phyloP scores from a whole-genome alignment of 2,888 invertebrate genomes.

The Aspidiotus rigidus region DNA sequence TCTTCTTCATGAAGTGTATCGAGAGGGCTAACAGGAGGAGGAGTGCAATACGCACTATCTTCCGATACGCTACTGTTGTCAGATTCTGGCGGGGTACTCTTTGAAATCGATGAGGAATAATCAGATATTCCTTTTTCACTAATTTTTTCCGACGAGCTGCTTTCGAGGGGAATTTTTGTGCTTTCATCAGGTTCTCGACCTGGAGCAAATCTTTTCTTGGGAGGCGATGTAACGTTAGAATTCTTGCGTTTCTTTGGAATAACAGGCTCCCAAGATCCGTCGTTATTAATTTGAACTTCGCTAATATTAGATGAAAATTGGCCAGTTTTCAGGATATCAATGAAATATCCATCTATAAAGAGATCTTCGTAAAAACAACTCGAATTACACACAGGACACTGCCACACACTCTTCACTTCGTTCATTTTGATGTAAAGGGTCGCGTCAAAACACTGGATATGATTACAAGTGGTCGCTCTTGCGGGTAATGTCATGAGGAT shows the following conservation, averaged over 20 bases:
- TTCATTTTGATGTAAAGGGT: constrained; percentile 94
- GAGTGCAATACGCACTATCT: background rate
- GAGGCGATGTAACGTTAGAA: background rate
- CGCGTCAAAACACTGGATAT: constrained; percentile 97
- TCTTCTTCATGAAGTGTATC: background rate
- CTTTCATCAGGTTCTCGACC: background rate
- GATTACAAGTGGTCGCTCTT: constrained; percentile 78
- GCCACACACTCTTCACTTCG: constrained; percentile 95
- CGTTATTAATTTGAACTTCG: constrained; percentile 11
- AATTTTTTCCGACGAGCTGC: background rate
- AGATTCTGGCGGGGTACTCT: background rate
- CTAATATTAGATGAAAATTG: constrained; percentile 1
- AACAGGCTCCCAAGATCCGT: constrained; percentile 11
- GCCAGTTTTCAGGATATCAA: constrained; percentile 11
- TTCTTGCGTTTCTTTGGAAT: constrained; percentile 18
- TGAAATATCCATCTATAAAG: constrained; percentile 77
- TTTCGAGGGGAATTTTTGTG: background rate
- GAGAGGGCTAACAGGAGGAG: no score
- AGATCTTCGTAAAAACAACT: constrained; percentile 80
- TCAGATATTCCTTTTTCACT: background rate
- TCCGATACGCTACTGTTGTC: background rate
- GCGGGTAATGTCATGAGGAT: constrained; percentile 84
- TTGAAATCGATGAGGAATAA: background rate
- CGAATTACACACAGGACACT: constrained; percentile 95
- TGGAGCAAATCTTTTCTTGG: background rate